These are phyloP conservation scores for Neosilurus mollespiculum DNA, from an alignment of 2,797 vertebrate genomes.

Conservation along the genomic window DNA sequence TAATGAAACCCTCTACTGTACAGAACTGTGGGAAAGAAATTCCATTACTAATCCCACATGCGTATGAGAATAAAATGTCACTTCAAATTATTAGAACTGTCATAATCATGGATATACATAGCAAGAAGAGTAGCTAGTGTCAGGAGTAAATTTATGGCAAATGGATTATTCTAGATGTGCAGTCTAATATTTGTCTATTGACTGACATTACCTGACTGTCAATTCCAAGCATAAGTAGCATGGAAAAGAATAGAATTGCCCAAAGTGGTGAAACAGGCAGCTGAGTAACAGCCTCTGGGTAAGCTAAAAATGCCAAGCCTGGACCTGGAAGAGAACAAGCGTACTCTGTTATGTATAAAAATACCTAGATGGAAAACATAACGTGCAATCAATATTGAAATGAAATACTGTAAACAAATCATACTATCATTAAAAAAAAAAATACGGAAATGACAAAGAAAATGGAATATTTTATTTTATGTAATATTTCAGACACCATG, in stretches of 20 bases:
- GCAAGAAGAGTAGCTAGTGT: not conserved
- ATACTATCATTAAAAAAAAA: not conserved
- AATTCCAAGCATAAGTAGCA: conserved; percentile 98
- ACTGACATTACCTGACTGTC: conserved; percentile 91
- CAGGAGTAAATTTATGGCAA: not conserved
- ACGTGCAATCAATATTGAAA: not conserved
- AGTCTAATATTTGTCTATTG: conserved; percentile 58
- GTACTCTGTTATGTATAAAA: not conserved
- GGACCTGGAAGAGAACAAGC: conserved; percentile 77
- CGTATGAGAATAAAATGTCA: conserved; percentile 18
- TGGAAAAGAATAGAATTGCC: conserved; percentile 97
- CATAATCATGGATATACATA: conserved; percentile 3
- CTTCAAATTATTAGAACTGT: conserved; percentile 6
- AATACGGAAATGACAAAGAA: too few species aligned
- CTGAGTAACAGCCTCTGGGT: conserved; percentile 95
- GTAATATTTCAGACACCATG: not conserved
- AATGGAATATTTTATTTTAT: too few species aligned
- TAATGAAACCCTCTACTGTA: conserved; percentile 98
- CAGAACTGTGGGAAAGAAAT: conserved; percentile 80
- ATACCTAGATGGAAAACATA: not conserved
- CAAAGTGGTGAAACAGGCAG: conserved; percentile 92
- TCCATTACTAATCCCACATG: conserved; percentile 10
- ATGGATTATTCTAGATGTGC: conserved; percentile 10
- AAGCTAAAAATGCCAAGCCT: conserved; percentile 94
- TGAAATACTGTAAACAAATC: not conserved